phyloP scores from a whole-genome alignment of 2,797 vertebrate species.

The Fistularia tabacaria region DNA sequence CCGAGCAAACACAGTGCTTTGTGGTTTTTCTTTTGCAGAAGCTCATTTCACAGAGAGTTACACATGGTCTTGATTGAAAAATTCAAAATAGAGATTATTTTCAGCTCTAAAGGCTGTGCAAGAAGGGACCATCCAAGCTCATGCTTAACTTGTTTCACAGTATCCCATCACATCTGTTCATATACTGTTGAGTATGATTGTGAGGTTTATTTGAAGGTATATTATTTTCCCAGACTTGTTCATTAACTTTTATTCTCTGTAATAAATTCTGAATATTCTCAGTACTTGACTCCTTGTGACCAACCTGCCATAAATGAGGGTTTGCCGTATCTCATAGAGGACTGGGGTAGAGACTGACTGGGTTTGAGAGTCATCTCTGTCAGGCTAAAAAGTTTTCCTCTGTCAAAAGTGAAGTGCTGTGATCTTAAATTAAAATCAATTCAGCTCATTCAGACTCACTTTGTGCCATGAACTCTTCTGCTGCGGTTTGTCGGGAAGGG shows the following conservation, averaged over 20 bases:
- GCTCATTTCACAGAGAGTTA: constrained; percentile 58
- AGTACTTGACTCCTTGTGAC: constrained; percentile 38
- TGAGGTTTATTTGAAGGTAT: constrained; percentile 33
- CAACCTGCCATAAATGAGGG: constrained; percentile 40
- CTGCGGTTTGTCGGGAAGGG: constrained; percentile 28
- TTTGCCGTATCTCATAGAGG: constrained; percentile 32
- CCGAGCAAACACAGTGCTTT: constrained; percentile 31
- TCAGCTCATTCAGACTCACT: constrained; percentile 46
- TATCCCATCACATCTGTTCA: constrained; percentile 51
- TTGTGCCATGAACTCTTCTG: constrained; percentile 33
- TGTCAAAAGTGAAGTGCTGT: constrained; percentile 64
- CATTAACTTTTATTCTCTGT: constrained; percentile 27
- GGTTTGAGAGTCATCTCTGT: constrained; percentile 42
- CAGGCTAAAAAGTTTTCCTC: constrained; percentile 47
- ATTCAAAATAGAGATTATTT: constrained; percentile 47
- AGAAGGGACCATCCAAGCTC: constrained; percentile 43
- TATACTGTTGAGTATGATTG: constrained; percentile 23
- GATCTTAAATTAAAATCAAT: constrained; percentile 66
- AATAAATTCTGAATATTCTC: constrained; percentile 41
- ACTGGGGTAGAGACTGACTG: constrained; percentile 31
- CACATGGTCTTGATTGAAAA: constrained; percentile 54
- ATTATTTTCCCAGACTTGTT: constrained; percentile 52
- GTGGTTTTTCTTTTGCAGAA: constrained; percentile 47
- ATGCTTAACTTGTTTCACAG: constrained; percentile 53
- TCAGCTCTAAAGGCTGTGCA: constrained; percentile 9